Evolutionary conservation across 2,797 vertebrate species (phyloP), one percentile per base, ranked within the genome.

Genomic region (Hippopotamyrus pictus): DNA sequence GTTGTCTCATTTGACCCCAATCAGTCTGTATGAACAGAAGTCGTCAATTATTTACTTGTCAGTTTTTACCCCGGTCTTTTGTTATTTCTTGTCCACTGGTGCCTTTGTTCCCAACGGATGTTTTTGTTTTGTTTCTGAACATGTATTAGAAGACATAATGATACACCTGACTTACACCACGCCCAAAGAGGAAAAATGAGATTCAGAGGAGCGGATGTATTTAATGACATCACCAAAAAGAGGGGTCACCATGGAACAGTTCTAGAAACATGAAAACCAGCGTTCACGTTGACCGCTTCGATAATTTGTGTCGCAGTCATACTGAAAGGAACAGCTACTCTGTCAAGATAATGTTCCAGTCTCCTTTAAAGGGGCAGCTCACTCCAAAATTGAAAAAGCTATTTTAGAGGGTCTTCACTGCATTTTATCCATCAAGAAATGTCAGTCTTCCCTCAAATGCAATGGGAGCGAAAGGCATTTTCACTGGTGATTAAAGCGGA

Each of bases 1-100:
- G 3, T 33, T 3, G 89, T 53, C 57, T 90, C 59, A 25, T 11
- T 62, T 11, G 83, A 51, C 59, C 89, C 93, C 57, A 91, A 90
- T 29, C 89, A 57, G 25, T 90, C 59, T 90, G 88, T 84, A 91
- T 14, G 89, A 2, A 0, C 51, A 92, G 17, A 33, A 44, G n/a
- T 22, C 7, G 7, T 29, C 59, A 65, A 83, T n/a, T n/a, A 44
- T 76, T 17, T 14, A 76, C 69, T 37, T 76, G 69, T 37, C 69
- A 5, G 65, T 17, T 17, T 14, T 37, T 37, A 33, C 29, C 65
- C 29, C 11, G 11, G 29, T 17, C 65, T 73, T 73, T 37, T 73
- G 65, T 37, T 1, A 73, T 37, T 14, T 37, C 29, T 33, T 9
- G 65, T 9, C 22, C 9, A 37, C 65, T 62, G 8, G 29, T 37